Base-by-base conservation (phyloP, 2,888 invertebrate genomes). In the Sphecodes monilicornis region DNA sequence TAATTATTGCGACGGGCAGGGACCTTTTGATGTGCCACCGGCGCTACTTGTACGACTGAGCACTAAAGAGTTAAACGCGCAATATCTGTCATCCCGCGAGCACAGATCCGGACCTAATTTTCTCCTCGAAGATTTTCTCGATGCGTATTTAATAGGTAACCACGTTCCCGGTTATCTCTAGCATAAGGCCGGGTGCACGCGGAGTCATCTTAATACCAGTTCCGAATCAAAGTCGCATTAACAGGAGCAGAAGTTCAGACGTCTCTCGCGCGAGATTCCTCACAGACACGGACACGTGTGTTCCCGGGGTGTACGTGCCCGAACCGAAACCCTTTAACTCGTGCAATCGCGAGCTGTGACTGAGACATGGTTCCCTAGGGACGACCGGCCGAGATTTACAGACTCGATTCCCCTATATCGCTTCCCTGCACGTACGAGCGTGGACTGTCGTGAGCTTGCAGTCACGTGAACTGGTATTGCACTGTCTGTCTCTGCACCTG, bases 311-410 rank as follows among this genome's bases (percentile, higher is more conserved):
- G 60, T 76, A 78, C 68, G 78, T 77, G 80, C 66, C 76, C 78
- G 60, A 79, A 73, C 75, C 76, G 84, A 76, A 85, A 86, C 82
- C 87, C 92, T 92, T 94, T 93, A 94, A 94, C 93, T 94, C 93
- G 91, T 87, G 91, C 91, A 92, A 90, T 90, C 92, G 90, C 86
- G 91, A 87, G 85, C 91, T 94, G 94, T 94, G 93, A 94, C 94
- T 94, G 94, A 94, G 93, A 92, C 93, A 94, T 93, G 92, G 93
- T 92, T 89, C 94, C 92, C 94, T 76, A 54, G 93, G 91, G 94
- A 92, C 89, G 90, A 81, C 87, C 86, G 88, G 85, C 88, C 88
- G 92, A 93, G 94, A 94, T 94, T 94, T 94, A 93, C 93, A 92
- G 91, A 92, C 91, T 81, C 86, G 80, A 82, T 88, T 88, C 80